Evolutionary conservation across 37 sponge, comb jelly and placozoan genomes (phyloP).

Genomic region (Axinella damicornis): DNA sequence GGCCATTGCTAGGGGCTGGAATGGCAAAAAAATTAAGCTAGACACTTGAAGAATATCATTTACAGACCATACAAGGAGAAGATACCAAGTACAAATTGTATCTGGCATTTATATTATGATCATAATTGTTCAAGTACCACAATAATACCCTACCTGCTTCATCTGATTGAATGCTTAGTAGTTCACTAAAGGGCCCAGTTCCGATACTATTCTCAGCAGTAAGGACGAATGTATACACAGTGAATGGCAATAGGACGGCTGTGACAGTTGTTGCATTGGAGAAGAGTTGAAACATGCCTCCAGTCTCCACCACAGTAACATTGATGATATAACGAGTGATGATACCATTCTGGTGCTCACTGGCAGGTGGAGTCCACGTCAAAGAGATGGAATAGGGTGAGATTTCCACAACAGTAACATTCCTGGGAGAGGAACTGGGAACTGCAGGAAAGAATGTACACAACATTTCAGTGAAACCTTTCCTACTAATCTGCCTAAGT

Average conservation of each 20-base stretch:
- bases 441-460: not conserved
- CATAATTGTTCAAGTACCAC: too few species aligned
- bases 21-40: not conserved
- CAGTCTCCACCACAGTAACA: conserved; percentile 1
- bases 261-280: not conserved
- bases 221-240: conserved; percentile 21
- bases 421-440: not conserved
- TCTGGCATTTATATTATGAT: too few species aligned
- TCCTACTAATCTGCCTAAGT: too few species aligned
- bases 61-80: too few species aligned
- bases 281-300: not conserved
- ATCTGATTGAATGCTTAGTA: not conserved
- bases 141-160: conserved; percentile 23
- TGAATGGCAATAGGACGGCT: conserved; percentile 25
- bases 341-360: not conserved
- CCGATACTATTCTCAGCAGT: conserved; percentile 34
- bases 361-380: not conserved
- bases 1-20: conserved; percentile 26
- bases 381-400: not conserved
- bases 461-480: not conserved
- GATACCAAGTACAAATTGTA: too few species aligned
- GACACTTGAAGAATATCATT: too few species aligned
- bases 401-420: not conserved
- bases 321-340: conserved; percentile 7
- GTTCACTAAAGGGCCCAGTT: conserved; percentile 24